Evolutionary conservation across 2,888 invertebrate genomes (phyloP), one percentile per base, ranked within the genome.

Genomic region (Ochlodes sylvanus): DNA sequence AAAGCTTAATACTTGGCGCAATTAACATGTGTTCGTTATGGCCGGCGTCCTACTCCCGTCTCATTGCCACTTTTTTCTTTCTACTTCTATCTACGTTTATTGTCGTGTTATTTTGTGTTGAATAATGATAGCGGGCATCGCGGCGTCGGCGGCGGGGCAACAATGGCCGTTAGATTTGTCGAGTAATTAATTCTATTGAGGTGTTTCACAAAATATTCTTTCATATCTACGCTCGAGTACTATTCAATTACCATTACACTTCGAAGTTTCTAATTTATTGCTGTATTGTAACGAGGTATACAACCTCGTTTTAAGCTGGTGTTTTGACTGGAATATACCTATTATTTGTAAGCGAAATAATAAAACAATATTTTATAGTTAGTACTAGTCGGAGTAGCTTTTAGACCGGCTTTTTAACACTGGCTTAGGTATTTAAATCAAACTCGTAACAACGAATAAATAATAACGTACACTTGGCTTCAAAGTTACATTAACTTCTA

Each of bases 11-110:
- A 68, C 68, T 38, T 64, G 54, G 55, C 67, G 77, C 76, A 81
- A 81, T 82, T 83, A 82, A 78, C 82, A 79, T 75, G 75, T 78
- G 70, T 74, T 74, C 78, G 79, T 77, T 77, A 80, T 72, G 77
- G 75, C 70, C 74, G 12, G 38, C 38, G 38, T 38, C 9, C 76
- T 76, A 81, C 79, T 76, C 77, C 72, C 68, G 72, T 72, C 77
- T 81, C 79, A 81, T 79, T 78, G 73, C 66, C 42, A 52, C 41
- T 69, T 71, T 75, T 72, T 74, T 72, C 70, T 57, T 54, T 66
- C 34, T 62, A 56, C 52, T 61, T 61, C 44, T 67, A 67, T 68
- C 62, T 62, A 9, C 54, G 74, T 76, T 76, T 73, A 69, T 58
- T 74, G 71, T 73, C 69, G 71, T 71, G 69, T 68, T 55, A 70